Evolutionary conservation across 2,797 vertebrate species (phyloP), one percentile per base, ranked within the genome.

Genomic region (Sorex maritimensis): DNA sequence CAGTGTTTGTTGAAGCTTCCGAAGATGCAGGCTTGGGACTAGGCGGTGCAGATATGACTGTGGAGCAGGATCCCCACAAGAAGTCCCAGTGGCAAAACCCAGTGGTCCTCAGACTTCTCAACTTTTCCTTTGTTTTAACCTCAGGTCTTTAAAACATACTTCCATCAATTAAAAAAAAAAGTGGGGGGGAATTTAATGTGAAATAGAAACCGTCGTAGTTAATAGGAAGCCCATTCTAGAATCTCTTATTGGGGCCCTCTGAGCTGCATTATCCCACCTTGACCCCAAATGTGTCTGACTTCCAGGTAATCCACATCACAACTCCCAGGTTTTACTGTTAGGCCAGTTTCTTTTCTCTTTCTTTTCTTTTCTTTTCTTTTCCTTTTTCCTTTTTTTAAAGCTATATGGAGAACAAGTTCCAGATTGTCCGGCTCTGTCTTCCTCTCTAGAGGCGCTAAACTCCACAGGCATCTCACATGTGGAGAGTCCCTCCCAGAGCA

Each of bases 281-380:
- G 19, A 21, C 58, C 58, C 58, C 58, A 61, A 61, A 61, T 75
- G 19, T 21, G 38, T 61, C 34, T 55, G 38, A 81, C 58, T 81
- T 58, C 77, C 1, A 15, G 49, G 5, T 67, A 79, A 71, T 75
- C 23, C 73, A 68, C 41, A 12, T 49, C 44, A 65, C 41, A 23
- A 77, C 67, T 68, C n/a, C 63, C 55, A 44, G 14, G 21, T 72
- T 86, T 86, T 65, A 14, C 34, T 49, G 91, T 89, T 86, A 80
- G 69, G 58, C 17, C 58, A 61, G 19, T 15, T 61, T 19, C 21
- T 61, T 17, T 55, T 55, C 52, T 17, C 41, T 44, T 44, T 44
- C 41, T 44, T 44, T 44, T 44, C 41, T 44, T 10, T 13, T 10
- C 11, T 49, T 52, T 52, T 52, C 10, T 52, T 52, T 52, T 34